Evolutionary conservation across 2,888 invertebrate species (phyloP), one percentile per base, ranked within the genome.

Genomic region (Harmothoe impar): DNA sequence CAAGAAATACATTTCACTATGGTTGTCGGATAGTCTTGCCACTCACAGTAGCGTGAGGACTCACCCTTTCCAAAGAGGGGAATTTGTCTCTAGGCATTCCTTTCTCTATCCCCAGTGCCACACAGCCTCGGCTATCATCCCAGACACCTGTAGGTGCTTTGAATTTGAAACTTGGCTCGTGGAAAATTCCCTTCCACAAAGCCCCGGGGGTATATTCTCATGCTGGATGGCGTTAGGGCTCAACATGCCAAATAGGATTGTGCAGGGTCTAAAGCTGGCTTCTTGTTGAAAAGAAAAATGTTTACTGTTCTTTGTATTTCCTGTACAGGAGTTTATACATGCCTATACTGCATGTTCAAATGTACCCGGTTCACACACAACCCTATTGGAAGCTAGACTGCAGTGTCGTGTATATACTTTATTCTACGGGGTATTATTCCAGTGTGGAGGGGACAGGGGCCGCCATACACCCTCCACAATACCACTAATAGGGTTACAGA

Each of bases 1-100:
- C 86, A 86, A 86, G 86, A 86, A 86, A 86, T 86, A 86, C 86
- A 54, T 56, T 86, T 52, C 25, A 86, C 52, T 56, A 20, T 15
- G 29, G 52, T 86, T 86, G 86, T 54, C 29, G 33, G 52, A 86
- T 86, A 54, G 86, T 29, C 52, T 29, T 25, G 33, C 54, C 29
- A 20, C 0, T 23, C 12, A 54, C 54, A 86, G 52, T 31, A 54
- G 86, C 31, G 31, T 29, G 17, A 5, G 17, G 20, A 25, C 84
- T 54, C 56, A 86, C 52, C 86, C 54, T 7, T 29, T 7, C 0
- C 31, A 54, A 52, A 54, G 81, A 29, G 54, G 25, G 29, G 86
- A 54, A 54, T 86, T 54, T 86, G 54, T 86, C 86, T 86, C 56
- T 52, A 29, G 86, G 54, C 86, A 35, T 25, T 62, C 84, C 81